Base-by-base conservation (phyloP, 2,888 invertebrate species). In the Gari tellinella region DNA sequence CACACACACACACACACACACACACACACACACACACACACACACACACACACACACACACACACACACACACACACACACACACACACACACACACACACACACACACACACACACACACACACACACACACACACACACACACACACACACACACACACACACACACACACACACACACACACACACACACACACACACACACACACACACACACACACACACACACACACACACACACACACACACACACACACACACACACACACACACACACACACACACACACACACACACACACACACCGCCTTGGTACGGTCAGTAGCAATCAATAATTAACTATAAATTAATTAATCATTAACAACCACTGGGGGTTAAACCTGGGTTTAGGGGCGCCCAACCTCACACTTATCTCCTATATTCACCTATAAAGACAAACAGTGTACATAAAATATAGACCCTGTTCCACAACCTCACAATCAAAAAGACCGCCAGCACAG, bases 1-100 rank as follows among this genome's bases (percentile, higher is more conserved):
- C 48, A 48, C 48, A 48, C 48, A 48, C 48, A 48, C 48, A 48
- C 48, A 48, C 48, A 48, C 48, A 48, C 48, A 48, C 48, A 48
- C 48, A 48, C 48, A 48, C 48, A 48, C 48, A 48, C 48, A 48
- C 48, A 48, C 48, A 48, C 48, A 48, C 48, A 48, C 48, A 48
- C 48, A 48, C 48, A 48, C 48, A 48, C 48, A 48, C 48, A 48
- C 48, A 48, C 48, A 48, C 48, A 48, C 48, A 48, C 48, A 48
- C 48, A 48, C 48, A 48, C 48, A 48, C 48, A 48, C 48, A 48
- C 48, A 48, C 48, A 48, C 48, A 48, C 48, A 48, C 48, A 48
- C 48, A 48, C 48, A 48, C 48, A 48, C 48, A 48, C 48, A 48
- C 48, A 48, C 48, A 48, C 48, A 48, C 48, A 48, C 48, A 48